Conservation (phyloP, 2,113 vertebrate genomes). For the Pelobates fuscus region DNA sequence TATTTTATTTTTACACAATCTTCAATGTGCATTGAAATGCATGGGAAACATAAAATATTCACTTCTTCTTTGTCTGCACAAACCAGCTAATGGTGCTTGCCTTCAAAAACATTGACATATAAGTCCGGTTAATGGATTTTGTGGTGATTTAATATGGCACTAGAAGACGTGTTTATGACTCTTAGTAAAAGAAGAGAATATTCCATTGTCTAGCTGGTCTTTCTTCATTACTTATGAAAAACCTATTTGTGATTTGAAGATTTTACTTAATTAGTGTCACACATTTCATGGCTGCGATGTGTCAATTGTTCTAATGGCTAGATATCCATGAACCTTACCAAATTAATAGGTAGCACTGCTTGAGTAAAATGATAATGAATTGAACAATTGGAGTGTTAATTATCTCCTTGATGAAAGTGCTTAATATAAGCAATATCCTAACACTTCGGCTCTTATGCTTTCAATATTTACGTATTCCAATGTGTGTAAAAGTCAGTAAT, state of each 20-base stretch:
- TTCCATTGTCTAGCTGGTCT: constrained; percentile 58
- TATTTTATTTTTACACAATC: too few species aligned
- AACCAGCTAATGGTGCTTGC: constrained; percentile 57
- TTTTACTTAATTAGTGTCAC: constrained; percentile 69
- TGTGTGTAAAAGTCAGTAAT: constrained; percentile 28
- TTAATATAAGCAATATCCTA: constrained; percentile 32
- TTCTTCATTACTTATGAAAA: constrained; percentile 65
- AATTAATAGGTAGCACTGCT: constrained; percentile 58
- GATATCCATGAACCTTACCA: constrained; percentile 39
- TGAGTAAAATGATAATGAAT: constrained; percentile 60
- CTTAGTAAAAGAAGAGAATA: constrained; percentile 61
- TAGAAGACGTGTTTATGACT: constrained; percentile 56
- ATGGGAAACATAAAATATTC: constrained; percentile 17
- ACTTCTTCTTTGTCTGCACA: constrained; percentile 15
- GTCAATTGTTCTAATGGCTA: constrained; percentile 56
- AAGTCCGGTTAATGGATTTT: constrained; percentile 59
- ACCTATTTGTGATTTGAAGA: constrained; percentile 60
- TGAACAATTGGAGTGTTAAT: constrained; percentile 65
- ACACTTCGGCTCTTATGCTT: constrained; percentile 18
- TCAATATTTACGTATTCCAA: constrained; percentile 53
- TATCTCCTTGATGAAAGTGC: constrained; percentile 58
- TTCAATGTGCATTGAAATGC: not conserved
- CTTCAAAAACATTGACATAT: constrained; percentile 46
- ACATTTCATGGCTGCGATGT: constrained; percentile 58
- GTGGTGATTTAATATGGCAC: constrained; percentile 62